Evolutionary conservation across 1,140 invertebrate species (phyloP), one percentile per base, ranked within the genome.

Genomic region (Caenorhabditis inopinata): DNA sequence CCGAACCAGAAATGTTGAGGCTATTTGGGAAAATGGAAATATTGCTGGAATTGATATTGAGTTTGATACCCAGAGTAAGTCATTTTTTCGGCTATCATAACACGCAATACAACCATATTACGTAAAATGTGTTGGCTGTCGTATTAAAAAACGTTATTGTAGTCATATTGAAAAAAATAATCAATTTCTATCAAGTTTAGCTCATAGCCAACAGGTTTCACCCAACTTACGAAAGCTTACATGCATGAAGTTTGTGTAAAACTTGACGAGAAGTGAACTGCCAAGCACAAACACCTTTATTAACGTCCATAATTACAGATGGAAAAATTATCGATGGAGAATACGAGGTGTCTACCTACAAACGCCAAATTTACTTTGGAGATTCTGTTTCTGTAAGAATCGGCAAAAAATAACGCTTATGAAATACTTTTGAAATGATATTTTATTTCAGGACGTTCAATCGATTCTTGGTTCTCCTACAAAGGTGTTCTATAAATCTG

Each of bases 401-500:
- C 18, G 5, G 0, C 27, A n/a, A 16, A 47, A 38, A 75, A 46
- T 47, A 45, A n/a, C 5, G n/a, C 23, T 27, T 75, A 9, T 27
- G 21, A 27, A 47, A 6, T 2, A 46, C 47, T n/a, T 48, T 76
- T 21, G 21, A n/a, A n/a, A n/a, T n/a, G n/a, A n/a, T n/a, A n/a
- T n/a, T n/a, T n/a, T n/a, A 73, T 32, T 80, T 58, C 35, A 81
- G 79, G 29, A 73, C 23, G 82, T 81, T 16, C 18, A 51, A 47
- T 25, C 49, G 18, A 38, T 84, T 32, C 74, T 88, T 16, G 87
- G 87, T 21, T 81, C 86, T 32, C 87, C 87, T 0, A 80, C 85
- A 16, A 83, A 83, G 45, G 81, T 89, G 2, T 88, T 83, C 78
- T 88, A 85, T 80, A 88, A 88, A 68, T 83, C 84, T n/a, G 87